phyloP scores from a whole-genome alignment of 2,888 invertebrate genomes.

The Drosophila differens region DNA sequence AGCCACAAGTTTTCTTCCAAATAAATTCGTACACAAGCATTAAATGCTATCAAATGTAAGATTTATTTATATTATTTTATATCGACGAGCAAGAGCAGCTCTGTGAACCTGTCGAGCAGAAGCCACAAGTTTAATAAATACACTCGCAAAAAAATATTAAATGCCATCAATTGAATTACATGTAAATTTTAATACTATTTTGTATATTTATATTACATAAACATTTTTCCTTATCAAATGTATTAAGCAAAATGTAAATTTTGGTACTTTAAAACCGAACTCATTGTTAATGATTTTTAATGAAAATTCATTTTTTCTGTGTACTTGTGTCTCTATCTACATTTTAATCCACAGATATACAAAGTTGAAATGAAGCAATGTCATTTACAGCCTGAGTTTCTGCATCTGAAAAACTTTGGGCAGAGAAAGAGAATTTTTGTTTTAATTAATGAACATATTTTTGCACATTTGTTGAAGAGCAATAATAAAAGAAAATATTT shows the following conservation, averaged over 20 bases:
- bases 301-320: background rate
- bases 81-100: background rate
- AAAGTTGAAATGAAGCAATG: constrained; percentile 18
- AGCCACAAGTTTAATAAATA: constrained; percentile 47
- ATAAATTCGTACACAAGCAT: constrained; percentile 13
- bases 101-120: constrained; percentile 12
- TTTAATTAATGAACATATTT: constrained; percentile 46
- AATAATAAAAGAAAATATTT: constrained; percentile 71
- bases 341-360: constrained; percentile 41
- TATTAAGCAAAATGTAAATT: background rate
- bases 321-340: constrained; percentile 30
- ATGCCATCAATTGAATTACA: background rate
- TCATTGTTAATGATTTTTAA: background rate
- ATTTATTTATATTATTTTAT: background rate
- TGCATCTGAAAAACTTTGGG: constrained; percentile 32
- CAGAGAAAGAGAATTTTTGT: constrained; percentile 22
- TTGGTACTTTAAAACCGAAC: background rate
- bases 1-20: constrained; percentile 41
- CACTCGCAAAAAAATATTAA: background rate
- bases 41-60: background rate
- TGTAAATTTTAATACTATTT: background rate
- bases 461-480: constrained; percentile 31
- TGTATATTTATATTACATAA: background rate
- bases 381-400: constrained; percentile 30
- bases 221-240: background rate